phyloP scores from a whole-genome alignment of 1,140 invertebrate genomes.

The Daktulosphaira vitifoliae region DNA sequence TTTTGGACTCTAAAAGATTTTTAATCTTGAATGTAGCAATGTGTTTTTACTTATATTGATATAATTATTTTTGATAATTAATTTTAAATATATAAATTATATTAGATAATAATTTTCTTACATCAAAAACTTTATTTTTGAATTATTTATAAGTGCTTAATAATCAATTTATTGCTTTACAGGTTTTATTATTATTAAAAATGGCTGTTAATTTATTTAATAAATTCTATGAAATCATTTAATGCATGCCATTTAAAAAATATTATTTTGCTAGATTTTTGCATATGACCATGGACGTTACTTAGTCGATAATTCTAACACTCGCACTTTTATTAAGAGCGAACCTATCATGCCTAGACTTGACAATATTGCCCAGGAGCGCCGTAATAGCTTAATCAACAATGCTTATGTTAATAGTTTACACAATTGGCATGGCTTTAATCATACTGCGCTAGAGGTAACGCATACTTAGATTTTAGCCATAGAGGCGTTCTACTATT shows the following conservation, averaged over 20 bases:
- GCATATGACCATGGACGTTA: slow-evolving; percentile 3
- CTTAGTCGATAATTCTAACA: slow-evolving; percentile 17
- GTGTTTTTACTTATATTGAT: no score
- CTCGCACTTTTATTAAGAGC: slow-evolving; percentile 3
- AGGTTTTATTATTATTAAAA: neutral
- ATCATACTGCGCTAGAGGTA: slow-evolving; percentile 31
- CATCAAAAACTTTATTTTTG: no score
- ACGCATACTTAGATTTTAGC: neutral
- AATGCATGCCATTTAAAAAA: slow-evolving; percentile 21
- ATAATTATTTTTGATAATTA: no score
- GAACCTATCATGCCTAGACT: neutral
- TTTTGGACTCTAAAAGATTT: no score
- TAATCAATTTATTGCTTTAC: slow-evolving; percentile 3
- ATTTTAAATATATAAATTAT: no score
- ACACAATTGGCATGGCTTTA: neutral
- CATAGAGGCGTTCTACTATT: no score
- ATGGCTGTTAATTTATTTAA: neutral
- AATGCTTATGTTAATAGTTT: slow-evolving; percentile 20
- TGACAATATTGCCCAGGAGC: slow-evolving; percentile 15
- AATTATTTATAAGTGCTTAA: no score
- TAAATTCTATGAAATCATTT: neutral
- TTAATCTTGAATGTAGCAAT: no score
- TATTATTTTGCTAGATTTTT: slow-evolving; percentile 29
- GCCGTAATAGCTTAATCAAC: slow-evolving; percentile 19
- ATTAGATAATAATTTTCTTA: no score